These are phyloP conservation scores for Cuniculus paca DNA, from an alignment of 2,797 vertebrate species.

Conservation along the genomic window DNA sequence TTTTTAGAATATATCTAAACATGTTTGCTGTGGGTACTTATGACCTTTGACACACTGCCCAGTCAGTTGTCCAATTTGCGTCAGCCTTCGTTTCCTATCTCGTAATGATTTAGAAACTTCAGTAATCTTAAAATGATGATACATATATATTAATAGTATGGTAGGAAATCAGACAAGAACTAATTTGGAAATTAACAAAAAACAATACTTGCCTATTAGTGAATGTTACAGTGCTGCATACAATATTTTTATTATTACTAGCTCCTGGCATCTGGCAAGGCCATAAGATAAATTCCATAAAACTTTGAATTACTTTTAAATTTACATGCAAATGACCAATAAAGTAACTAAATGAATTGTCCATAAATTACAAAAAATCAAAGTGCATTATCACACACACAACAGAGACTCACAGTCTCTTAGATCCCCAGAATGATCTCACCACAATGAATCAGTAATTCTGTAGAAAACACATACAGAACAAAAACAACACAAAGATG, in stretches of 20 bases:
- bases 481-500: neutral
- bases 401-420: neutral
- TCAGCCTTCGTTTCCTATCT: neutral
- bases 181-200: neutral
- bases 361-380: neutral
- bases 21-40: neutral
- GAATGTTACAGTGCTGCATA: neutral
- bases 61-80: neutral
- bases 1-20: neutral
- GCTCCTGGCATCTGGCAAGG: neutral
- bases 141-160: neutral
- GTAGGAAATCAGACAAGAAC: neutral
- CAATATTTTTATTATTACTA: conserved; percentile 1
- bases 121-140: neutral
- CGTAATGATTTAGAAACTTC: neutral
- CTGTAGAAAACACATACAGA: neutral
- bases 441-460: neutral
- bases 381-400: neutral
- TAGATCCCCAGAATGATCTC: neutral
- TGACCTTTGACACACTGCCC: neutral
- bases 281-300: neutral
- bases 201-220: neutral
- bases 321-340: neutral
- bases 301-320: conserved; percentile 8
- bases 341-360: conserved; percentile 24